Base-by-base conservation (phyloP, 1,140 invertebrate genomes). In the Caenorhabditis tropicalis region DNA sequence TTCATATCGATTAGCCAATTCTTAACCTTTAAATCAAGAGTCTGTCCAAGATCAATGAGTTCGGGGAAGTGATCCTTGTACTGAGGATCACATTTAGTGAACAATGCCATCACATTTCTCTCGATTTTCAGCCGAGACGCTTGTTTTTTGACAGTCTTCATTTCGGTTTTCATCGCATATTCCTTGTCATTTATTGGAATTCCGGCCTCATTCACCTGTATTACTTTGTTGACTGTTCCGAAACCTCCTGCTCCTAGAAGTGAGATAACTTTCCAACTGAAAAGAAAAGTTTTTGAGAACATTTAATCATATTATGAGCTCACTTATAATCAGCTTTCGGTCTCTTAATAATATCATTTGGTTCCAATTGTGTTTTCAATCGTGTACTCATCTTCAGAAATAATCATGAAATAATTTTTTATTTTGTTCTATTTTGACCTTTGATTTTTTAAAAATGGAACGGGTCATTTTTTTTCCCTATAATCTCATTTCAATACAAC, bases 271-370 rank as follows among this genome's bases (percentile, higher is more conserved):
- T 43, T 74, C 65, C 65, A 74, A 31, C 65, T 74, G 65, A 65
- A 65, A 65, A 65, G 0, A 24, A 51, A 19, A 51, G 6, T n/a
- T 1, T 0, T 19, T n/a, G 49, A 46, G 19, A 46, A 46, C 43
- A 21, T n/a, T n/a, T 21, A 51, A n/a, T 21, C n/a, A 51, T 2
- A 21, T 21, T 27, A 15, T 29, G 7, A 33, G 19, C 29, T 65
- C 31, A 65, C 58, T 65, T 65, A 36, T 36, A 65, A 65, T 65
- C 58, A 33, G 58, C 36, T 65, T 65, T 65, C 58, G 58, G 36
- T 65, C 58, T 65, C 31, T 65, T 65, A 31, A 65, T 65, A 36
- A 65, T 65, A 65, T 65, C 58, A 65, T 65, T 65, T 65, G 58
- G 58, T 65, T 65, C 58, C 58, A 65, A 65, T 36, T 65, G 33